phyloP scores from a whole-genome alignment of 2,113 vertebrate species.

The Gymnorhina tibicen region DNA sequence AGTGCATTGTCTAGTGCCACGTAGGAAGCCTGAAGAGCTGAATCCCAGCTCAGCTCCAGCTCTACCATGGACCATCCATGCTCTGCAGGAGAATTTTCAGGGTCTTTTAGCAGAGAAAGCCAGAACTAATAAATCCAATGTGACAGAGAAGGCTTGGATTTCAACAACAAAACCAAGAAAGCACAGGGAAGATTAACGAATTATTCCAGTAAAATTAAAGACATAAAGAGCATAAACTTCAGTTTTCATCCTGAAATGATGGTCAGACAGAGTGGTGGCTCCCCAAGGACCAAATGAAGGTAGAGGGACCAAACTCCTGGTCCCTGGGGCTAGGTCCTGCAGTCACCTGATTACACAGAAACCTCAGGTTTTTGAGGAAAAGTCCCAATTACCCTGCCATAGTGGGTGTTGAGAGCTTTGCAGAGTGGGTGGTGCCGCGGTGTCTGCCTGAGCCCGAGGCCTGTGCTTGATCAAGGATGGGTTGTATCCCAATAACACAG shows the following conservation, averaged over 20 bases:
- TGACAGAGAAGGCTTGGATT: not conserved
- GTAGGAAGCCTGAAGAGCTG: not conserved
- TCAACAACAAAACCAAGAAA: not conserved
- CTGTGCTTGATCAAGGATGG: not conserved
- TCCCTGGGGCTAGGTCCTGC: not conserved
- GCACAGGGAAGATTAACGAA: not conserved
- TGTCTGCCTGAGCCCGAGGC: not conserved
- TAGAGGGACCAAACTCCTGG: not conserved
- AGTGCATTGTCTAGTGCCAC: not conserved
- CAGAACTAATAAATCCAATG: not conserved
- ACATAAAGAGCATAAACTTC: not conserved
- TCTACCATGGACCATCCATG: not conserved
- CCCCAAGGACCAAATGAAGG: not conserved
- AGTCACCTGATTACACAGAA: not conserved
- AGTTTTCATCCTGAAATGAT: not conserved
- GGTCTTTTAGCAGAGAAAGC: not conserved
- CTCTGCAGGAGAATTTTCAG: not conserved
- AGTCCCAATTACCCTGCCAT: fast-evolving
- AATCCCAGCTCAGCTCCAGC: not conserved
- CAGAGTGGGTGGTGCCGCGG: not conserved
- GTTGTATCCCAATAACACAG: not conserved
- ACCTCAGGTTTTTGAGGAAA: not conserved
- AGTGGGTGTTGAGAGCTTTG: not conserved
- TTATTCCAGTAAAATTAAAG: not conserved
- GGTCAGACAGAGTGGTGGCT: not conserved